These are phyloP conservation scores for Drosophila azteca DNA, from an alignment of 1,140 invertebrate genomes.

Conservation along the genomic window DNA sequence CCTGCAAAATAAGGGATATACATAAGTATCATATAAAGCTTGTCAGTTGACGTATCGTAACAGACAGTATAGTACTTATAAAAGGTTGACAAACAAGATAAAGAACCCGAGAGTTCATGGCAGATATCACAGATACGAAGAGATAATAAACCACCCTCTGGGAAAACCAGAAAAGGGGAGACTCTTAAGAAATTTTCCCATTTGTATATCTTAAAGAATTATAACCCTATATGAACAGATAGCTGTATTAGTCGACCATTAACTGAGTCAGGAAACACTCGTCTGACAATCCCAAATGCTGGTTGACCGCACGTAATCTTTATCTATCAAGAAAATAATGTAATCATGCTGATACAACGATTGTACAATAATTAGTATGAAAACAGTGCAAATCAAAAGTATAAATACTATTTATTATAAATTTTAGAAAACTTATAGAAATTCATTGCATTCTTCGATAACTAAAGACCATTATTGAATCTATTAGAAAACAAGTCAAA, in stretches of 20 bases:
- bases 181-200: neutral
- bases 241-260: neutral
- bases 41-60: neutral
- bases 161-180: neutral
- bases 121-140: slow-evolving; percentile 32
- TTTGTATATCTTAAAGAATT: neutral
- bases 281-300: slow-evolving; percentile 8
- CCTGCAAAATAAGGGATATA: slow-evolving; percentile 1
- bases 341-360: slow-evolving; percentile 16
- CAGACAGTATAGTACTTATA: slow-evolving; percentile 23
- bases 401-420: no score
- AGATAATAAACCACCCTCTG: slow-evolving; percentile 20
- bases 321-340: slow-evolving; percentile 20
- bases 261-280: slow-evolving; percentile 1
- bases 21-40: no score
- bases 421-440: no score
- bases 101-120: slow-evolving; percentile 26
- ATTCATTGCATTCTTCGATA: no score
- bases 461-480: no score
- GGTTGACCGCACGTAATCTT: slow-evolving; percentile 13
- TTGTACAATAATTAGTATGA: slow-evolving; percentile 8
- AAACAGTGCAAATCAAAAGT: neutral
- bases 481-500: no score
- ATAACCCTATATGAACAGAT: neutral
- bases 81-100: slow-evolving; percentile 41